phyloP scores from a whole-genome alignment of 1,140 invertebrate genomes.

The Caenorhabditis elegans region WBcel235 BX284606.5:6424001-6424500 shows the following conservation, averaged over 20 bases:
- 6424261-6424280: slow-evolving; percentile 50
- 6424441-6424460: background rate
- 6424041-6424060: slow-evolving; percentile 42
- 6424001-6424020: background rate
- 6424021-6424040: background rate
- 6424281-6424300: slow-evolving; percentile 41
- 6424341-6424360: slow-evolving; percentile 41
- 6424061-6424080: slow-evolving; percentile 12
- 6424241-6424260: slow-evolving; percentile 32
- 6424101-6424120: slow-evolving; percentile 24
- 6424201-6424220: slow-evolving; percentile 47
- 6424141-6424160: background rate
- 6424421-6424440: slow-evolving; percentile 38
- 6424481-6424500: slow-evolving; percentile 41
- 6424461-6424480: background rate
- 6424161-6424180: slow-evolving; percentile 43
- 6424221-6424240: too few species aligned
- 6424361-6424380: slow-evolving; percentile 40
- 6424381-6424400: slow-evolving; percentile 38
- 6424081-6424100: slow-evolving; percentile 24
- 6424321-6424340: slow-evolving; percentile 38
- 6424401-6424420: slow-evolving; percentile 24
- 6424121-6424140: background rate
- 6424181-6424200: slow-evolving; percentile 51
- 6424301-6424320: slow-evolving; percentile 11